phyloP scores from a whole-genome alignment of 2,113 vertebrate genomes.

The Hemiprocne comata region DNA sequence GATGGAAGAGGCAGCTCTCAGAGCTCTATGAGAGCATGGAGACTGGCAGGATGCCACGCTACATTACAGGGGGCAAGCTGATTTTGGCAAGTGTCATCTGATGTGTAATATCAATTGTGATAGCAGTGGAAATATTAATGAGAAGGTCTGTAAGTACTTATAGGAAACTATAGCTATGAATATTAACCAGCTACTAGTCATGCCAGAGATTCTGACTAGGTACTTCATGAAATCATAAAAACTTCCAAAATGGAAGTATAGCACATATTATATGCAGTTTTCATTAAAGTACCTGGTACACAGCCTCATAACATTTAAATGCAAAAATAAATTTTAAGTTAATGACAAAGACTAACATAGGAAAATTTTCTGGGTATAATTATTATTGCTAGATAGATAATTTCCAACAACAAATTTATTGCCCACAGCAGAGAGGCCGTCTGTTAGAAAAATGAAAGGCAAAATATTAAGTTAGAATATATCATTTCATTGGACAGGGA shows the following conservation, averaged over 20 bases:
- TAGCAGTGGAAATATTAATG: background rate
- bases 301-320: background rate
- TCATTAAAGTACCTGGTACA: background rate
- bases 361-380: background rate
- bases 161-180: background rate
- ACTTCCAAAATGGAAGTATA: background rate
- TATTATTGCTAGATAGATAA: background rate
- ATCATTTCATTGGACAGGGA: background rate
- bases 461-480: background rate
- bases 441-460: background rate
- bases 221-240: background rate
- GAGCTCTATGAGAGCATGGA: background rate
- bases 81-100: background rate
- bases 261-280: background rate
- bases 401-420: background rate
- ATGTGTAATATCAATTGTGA: background rate
- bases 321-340: background rate
- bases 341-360: background rate
- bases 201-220: background rate
- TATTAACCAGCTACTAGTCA: background rate
- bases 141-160: background rate
- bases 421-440: background rate
- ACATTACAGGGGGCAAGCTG: accelerated
- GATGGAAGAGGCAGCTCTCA: background rate
- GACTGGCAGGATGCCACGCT: background rate